phyloP scores from a whole-genome alignment of 2,113 vertebrate genomes.

The Perca schrenkii region DNA sequence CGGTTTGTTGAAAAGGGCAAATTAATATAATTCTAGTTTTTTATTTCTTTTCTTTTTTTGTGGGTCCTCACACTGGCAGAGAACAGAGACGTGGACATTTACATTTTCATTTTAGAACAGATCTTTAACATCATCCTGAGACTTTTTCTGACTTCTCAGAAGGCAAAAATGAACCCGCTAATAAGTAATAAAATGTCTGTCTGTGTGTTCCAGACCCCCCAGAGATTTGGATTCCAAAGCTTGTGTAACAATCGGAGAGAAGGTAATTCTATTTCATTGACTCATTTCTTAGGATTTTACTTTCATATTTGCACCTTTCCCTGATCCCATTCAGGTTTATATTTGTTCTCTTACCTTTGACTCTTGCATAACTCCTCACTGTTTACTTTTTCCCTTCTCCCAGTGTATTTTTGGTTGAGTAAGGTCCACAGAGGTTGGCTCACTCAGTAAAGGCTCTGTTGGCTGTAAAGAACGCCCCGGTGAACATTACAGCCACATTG shows the following conservation, averaged over 20 bases:
- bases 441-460: conserved; percentile 17
- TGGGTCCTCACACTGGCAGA: neutral
- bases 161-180: neutral
- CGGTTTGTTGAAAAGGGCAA: too few relatives aligned
- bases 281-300: neutral
- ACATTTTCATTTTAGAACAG: neutral
- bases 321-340: conserved; percentile 7
- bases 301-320: conserved; percentile 3
- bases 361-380: conserved; percentile 21
- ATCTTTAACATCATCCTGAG: too few relatives aligned
- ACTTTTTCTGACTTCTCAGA: neutral
- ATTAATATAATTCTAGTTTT: too few relatives aligned
- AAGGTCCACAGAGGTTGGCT: conserved; percentile 12
- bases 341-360: neutral
- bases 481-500: conserved; percentile 68
- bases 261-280: conserved; percentile 77
- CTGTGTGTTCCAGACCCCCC: conserved; percentile 87
- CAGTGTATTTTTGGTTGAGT: conserved; percentile 4
- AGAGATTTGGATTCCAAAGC: conserved; percentile 97
- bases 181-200: neutral
- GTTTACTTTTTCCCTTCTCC: neutral
- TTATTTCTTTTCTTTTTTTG: too few relatives aligned
- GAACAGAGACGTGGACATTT: neutral
- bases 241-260: conserved; percentile 94
- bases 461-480: conserved; percentile 56